Base-by-base conservation (phyloP, 30 jellyfish, hydroid and myxozoan genomes). In the Clytia hemisphaerica region DNA sequence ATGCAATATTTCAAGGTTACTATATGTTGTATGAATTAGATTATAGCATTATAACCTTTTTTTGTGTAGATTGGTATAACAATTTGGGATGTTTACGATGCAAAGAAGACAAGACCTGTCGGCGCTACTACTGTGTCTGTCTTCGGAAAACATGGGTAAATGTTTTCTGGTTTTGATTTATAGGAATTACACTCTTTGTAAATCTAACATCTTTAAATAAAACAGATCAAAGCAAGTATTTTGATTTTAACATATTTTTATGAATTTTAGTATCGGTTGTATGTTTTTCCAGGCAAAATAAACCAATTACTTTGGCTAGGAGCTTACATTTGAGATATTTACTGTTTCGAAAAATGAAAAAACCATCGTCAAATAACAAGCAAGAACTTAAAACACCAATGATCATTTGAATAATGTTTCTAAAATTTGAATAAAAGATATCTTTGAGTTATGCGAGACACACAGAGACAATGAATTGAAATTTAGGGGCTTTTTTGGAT, bases 71-170 rank as follows among this genome's bases (percentile, higher is more conserved):
- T 81, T 50, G 94, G 94, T 1, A 59, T 89, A 15, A 89, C 98
- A 0, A 74, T 89, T 33, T 89, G 98, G 98, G 98, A 89, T 69
- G 86, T 89, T 42, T 89, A 89, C 51, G 92, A 82, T 48, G 54
- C 92, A 14, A 76, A 70, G 35, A 53, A 79, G 73, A 67, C 87
- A 4, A 30, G 42, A 19, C 92, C 98, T 49, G 87, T 89, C 34
- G 98, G 98, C 36, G 98, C 95, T 12, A 80, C 95, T 9, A 89
- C 98, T 22, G 83, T 89, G 33, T 89, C 98, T 2, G 25, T 89
- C 27, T 89, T 89, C 82, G 98, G 98, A 31, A 89, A 89, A 63
- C 73, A 81, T 45, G 98, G 98, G 98, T 81, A 72, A 48, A 63
- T 32, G 2, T 51, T 72, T 14, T 12, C 27, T 10, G 12, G 18